Percentiles rank a stretch among this genome's conserved stretches.
Conservation (phyloP, 2,113 vertebrate species). For the Emydura subglobosa region DNA sequence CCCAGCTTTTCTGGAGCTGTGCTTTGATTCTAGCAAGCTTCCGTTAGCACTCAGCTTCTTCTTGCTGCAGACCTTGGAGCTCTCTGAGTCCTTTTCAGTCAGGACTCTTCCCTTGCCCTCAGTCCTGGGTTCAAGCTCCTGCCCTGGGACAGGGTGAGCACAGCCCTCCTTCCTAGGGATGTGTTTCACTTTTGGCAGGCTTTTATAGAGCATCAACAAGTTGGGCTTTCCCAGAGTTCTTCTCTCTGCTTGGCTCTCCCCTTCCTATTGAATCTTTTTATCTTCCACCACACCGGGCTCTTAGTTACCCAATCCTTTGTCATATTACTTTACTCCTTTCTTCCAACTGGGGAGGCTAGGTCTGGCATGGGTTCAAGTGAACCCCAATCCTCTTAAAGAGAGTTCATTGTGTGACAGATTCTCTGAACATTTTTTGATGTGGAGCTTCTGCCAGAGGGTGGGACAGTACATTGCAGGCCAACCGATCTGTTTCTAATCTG, state of each 20-base stretch:
- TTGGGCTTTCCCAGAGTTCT: background rate
- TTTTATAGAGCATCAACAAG: background rate
- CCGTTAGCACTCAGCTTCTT: background rate
- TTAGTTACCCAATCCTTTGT: too few relatives aligned
- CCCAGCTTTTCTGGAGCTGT: background rate
- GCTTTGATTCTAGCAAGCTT: background rate
- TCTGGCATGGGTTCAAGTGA: too few relatives aligned
- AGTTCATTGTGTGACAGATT: background rate
- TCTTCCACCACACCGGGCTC: too few relatives aligned
- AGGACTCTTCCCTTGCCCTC: background rate
- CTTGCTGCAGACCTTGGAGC: background rate
- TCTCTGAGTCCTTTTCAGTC: background rate
- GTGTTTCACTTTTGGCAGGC: background rate
- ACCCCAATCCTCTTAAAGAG: too few relatives aligned
- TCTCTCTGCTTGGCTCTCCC: too few relatives aligned
- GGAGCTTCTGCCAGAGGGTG: background rate
- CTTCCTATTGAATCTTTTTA: too few relatives aligned
- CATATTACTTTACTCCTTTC: too few relatives aligned
- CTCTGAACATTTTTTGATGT: background rate
- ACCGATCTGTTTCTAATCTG: background rate
- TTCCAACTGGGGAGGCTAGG: too few relatives aligned
- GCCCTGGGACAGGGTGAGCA: accelerated
- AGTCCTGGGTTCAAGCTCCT: background rate
- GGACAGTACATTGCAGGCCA: background rate
- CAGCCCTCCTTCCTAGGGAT: background rate